Evolutionary conservation across 1,140 invertebrate genomes (phyloP).

Genomic region (Zaprionus ornatus): DNA sequence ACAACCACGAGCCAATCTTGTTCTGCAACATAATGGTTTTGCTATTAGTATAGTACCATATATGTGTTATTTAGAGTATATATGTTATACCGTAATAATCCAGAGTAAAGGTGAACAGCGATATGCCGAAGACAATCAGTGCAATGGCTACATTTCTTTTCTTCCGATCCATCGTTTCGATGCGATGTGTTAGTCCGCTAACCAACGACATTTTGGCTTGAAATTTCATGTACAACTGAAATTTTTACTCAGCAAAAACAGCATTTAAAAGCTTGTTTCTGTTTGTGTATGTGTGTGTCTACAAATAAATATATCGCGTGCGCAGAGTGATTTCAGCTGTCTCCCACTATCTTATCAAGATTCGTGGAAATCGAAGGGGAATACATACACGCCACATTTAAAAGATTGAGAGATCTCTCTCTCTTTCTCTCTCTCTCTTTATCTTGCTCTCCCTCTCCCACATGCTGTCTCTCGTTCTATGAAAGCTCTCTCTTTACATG

Average conservation of each 20-base stretch:
- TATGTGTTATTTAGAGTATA: background rate
- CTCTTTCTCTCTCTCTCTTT: background rate
- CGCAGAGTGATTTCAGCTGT: background rate
- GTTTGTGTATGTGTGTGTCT: too few species aligned
- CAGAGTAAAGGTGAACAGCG: constrained; percentile 10
- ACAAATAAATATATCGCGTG: too few species aligned
- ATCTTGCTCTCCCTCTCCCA: background rate
- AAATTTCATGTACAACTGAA: constrained; percentile 1
- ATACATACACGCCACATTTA: too few species aligned
- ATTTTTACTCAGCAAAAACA: too few species aligned
- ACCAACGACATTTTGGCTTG: constrained; percentile 9
- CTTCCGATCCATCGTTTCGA: background rate
- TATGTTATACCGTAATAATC: background rate
- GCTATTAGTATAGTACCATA: background rate
- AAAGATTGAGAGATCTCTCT: background rate
- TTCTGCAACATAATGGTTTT: background rate
- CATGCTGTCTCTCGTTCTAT: background rate
- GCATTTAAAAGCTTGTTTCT: too few species aligned
- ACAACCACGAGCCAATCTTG: background rate
- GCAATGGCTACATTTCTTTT: background rate
- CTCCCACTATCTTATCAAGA: too few species aligned
- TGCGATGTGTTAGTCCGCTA: background rate
- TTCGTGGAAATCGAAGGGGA: too few species aligned
- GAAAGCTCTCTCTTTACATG: too few species aligned
- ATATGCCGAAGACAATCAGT: constrained; percentile 3